phyloP scores from a whole-genome alignment of 2,113 vertebrate species.

The Oceanites oceanicus region DNA sequence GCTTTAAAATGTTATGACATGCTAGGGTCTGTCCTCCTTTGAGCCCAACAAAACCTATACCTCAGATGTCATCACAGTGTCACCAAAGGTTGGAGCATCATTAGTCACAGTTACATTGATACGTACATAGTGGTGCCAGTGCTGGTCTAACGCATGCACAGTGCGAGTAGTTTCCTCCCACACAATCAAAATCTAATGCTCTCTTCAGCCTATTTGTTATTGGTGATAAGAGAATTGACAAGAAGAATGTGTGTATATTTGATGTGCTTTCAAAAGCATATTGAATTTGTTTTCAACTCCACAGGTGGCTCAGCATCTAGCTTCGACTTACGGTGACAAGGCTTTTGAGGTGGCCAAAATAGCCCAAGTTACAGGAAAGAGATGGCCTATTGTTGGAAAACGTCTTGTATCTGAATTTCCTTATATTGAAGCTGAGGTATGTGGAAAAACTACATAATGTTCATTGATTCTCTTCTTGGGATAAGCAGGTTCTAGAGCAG shows the following conservation, averaged over 20 bases:
- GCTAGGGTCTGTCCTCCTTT: background rate
- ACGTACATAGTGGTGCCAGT: background rate
- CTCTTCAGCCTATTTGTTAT: background rate
- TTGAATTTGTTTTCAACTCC: conserved; percentile 11
- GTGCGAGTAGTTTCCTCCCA: conserved; percentile 10
- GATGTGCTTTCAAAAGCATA: background rate
- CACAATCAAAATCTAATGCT: background rate
- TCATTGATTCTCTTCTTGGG: background rate
- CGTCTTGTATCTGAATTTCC: conserved; percentile 95
- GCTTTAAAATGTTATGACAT: background rate
- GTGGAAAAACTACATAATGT: background rate
- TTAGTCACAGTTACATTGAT: background rate
- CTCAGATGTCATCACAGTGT: background rate
- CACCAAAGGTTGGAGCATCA: background rate
- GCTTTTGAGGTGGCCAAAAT: conserved; percentile 90
- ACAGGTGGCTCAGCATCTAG: conserved; percentile 89
- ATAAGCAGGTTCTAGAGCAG: background rate
- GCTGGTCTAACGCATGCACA: conserved; percentile 44
- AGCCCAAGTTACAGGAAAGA: conserved; percentile 86
- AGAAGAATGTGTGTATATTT: background rate
- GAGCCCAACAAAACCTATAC: background rate
- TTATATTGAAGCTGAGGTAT: conserved; percentile 95
- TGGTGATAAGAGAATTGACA: background rate
- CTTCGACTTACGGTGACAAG: conserved; percentile 79
- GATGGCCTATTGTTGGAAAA: conserved; percentile 95